These are phyloP conservation scores for Lerista edwardsae DNA, from an alignment of 2,797 vertebrate species.

Conservation along the genomic window DNA sequence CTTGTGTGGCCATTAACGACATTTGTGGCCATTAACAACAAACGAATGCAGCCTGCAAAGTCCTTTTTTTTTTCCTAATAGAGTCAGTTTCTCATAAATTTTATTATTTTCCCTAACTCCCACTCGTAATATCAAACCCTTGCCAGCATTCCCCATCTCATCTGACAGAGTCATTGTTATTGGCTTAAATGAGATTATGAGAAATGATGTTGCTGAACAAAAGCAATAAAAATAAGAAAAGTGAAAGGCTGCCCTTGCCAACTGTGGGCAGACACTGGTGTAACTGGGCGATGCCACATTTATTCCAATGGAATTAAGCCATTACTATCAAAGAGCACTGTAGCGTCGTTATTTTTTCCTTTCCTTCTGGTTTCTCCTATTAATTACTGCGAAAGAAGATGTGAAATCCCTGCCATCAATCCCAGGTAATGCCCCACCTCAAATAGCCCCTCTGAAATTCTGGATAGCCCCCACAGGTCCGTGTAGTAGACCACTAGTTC, in stretches of 20 bases:
- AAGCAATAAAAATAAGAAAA: constrained; percentile 9
- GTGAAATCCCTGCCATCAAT: too few species aligned
- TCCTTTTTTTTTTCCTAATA: background rate
- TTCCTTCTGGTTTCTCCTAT: background rate
- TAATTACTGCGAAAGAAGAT: background rate
- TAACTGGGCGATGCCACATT: background rate
- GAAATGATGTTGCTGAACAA: background rate
- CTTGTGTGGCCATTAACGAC: constrained; percentile 48
- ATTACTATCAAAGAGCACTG: background rate
- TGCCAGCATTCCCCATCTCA: constrained; percentile 15
- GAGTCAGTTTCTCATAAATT: constrained; percentile 14
- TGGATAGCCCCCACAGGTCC: too few species aligned
- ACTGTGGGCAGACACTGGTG: background rate
- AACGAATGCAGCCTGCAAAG: background rate
- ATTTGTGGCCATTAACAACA: constrained; percentile 47
- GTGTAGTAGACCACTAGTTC: too few species aligned
- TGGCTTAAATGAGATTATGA: constrained; percentile 23
- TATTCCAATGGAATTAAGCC: background rate
- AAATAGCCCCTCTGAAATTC: too few species aligned
- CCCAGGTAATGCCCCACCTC: too few species aligned
- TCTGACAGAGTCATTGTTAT: constrained; percentile 33
- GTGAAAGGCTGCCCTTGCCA: background rate
- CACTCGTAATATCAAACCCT: constrained; percentile 10
- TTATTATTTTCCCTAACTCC: constrained; percentile 31
- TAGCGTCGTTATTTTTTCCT: too few species aligned